Percentiles rank a stretch among this genome's conserved stretches.
Evolutionary conservation across 1,140 invertebrate species (phyloP).

Genomic region (Orius laevigatus): DNA sequence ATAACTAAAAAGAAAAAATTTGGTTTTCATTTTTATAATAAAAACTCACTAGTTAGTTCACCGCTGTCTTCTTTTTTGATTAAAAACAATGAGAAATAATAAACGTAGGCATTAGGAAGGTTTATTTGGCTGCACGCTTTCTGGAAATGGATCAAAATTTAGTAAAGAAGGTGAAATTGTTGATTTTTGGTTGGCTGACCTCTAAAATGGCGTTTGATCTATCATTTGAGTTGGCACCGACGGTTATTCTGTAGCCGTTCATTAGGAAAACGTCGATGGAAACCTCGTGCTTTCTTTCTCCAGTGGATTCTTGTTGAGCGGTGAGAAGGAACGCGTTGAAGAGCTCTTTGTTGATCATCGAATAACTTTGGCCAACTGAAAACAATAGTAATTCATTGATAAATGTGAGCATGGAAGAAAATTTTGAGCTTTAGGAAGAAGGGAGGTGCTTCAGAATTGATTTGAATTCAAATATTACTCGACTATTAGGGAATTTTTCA

Average conservation of each 20-base stretch:
- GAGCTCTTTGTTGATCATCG: conserved; percentile 57
- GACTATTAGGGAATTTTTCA: too few species aligned
- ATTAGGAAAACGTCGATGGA: conserved; percentile 66
- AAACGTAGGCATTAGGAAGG: conserved; percentile 54
- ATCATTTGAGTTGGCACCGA: conserved; percentile 67
- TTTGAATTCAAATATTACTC: too few species aligned
- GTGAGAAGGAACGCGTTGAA: conserved; percentile 76
- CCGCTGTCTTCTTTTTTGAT: conserved; percentile 58
- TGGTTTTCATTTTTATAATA: conserved; percentile 9
- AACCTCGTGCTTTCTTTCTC: conserved; percentile 50
- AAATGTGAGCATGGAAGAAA: too few species aligned
- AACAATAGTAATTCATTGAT: conserved; percentile 22
- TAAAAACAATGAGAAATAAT: conserved; percentile 80
- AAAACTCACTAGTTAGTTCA: conserved; percentile 40
- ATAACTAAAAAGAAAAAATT: conserved; percentile 40
- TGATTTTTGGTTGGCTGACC: conserved; percentile 27
- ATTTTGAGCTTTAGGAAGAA: too few species aligned
- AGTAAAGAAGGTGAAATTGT: too few species aligned
- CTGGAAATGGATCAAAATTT: conserved; percentile 30
- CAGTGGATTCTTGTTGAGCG: conserved; percentile 75
- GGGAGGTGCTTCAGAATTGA: background rate
- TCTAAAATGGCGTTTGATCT: conserved; percentile 64
- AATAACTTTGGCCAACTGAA: conserved; percentile 70
- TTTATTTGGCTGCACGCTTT: conserved; percentile 60
- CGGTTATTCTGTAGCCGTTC: conserved; percentile 65